phyloP scores from a whole-genome alignment of 2,797 vertebrate genomes.

The Malurus leucopterus region DNA sequence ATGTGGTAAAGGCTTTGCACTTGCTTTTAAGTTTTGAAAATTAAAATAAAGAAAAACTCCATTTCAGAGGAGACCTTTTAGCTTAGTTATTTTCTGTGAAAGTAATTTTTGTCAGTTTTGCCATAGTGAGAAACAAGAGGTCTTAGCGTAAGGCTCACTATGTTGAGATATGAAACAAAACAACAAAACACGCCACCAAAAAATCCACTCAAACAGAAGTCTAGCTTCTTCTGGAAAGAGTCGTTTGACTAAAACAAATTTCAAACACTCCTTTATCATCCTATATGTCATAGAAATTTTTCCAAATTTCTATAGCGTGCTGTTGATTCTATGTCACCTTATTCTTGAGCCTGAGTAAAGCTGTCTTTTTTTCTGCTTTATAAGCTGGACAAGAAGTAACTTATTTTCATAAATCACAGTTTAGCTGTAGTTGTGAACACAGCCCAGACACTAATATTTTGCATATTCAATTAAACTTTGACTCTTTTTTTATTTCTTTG shows the following conservation, averaged over 20 bases:
- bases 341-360: not conserved
- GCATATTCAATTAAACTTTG: not conserved
- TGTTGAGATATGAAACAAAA: not conserved
- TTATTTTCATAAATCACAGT: not conserved
- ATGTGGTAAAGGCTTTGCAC: not conserved
- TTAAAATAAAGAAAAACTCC: not conserved
- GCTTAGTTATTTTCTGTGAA: not conserved
- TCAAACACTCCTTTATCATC: not conserved
- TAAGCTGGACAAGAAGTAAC: not conserved
- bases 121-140: not conserved
- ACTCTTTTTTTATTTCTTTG: not conserved
- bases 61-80: not conserved
- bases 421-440: not conserved
- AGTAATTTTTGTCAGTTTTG: not conserved
- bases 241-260: not conserved
- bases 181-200: not conserved
- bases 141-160: not conserved
- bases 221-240: not conserved
- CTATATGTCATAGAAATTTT: not conserved
- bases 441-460: not conserved
- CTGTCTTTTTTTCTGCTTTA: not conserved
- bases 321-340: not conserved
- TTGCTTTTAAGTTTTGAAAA: not conserved
- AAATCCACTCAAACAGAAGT: not conserved
- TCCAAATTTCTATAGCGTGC: not conserved